These are phyloP conservation scores for Cryptocephalus moraei DNA, from an alignment of 2,888 invertebrate genomes.

Conservation along the genomic window DNA sequence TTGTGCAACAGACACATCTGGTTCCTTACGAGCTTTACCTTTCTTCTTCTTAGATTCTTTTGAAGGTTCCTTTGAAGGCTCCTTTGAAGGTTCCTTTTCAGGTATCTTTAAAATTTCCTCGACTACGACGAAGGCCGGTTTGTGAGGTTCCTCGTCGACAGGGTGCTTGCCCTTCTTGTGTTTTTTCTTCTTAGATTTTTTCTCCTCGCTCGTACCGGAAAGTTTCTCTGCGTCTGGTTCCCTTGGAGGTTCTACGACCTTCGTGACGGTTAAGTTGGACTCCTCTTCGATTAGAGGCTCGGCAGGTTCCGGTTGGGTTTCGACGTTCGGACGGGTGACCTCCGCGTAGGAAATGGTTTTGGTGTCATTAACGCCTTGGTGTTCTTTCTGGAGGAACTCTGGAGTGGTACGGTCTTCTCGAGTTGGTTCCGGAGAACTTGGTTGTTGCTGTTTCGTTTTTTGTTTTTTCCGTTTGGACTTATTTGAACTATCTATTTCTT, in stretches of 20 bases:
- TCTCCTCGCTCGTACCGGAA: not conserved
- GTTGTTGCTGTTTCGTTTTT: too few relatives aligned
- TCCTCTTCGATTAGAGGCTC: not conserved
- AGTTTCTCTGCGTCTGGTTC: not conserved
- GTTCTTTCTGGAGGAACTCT: too few relatives aligned
- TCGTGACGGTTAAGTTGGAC: not conserved
- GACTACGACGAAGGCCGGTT: conserved; percentile 13
- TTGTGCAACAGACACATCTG: too few relatives aligned
- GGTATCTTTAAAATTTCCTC: conserved; percentile 14
- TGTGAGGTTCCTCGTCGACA: conserved; percentile 5
- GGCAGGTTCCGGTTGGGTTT: too few relatives aligned
- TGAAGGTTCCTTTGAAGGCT: not conserved
- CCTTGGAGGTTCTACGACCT: conserved; percentile 1
- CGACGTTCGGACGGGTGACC: not conserved
- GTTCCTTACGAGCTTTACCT: not conserved
- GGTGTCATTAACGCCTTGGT: too few relatives aligned
- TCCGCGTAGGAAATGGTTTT: not conserved
- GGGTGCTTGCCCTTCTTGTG: conserved; percentile 9
- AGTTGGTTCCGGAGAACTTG: too few relatives aligned
- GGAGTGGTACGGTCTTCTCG: too few relatives aligned
- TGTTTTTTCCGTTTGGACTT: too few relatives aligned
- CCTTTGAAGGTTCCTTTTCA: conserved; percentile 1
- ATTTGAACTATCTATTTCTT: too few relatives aligned
- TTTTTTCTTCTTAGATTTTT: conserved; percentile 6
- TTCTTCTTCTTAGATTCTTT: not conserved